Percentiles rank a stretch among this genome's conserved stretches.
These are phyloP conservation scores for Gymnodraco acuticeps DNA, from an alignment of 2,797 vertebrate genomes.

Conservation along the genomic window DNA sequence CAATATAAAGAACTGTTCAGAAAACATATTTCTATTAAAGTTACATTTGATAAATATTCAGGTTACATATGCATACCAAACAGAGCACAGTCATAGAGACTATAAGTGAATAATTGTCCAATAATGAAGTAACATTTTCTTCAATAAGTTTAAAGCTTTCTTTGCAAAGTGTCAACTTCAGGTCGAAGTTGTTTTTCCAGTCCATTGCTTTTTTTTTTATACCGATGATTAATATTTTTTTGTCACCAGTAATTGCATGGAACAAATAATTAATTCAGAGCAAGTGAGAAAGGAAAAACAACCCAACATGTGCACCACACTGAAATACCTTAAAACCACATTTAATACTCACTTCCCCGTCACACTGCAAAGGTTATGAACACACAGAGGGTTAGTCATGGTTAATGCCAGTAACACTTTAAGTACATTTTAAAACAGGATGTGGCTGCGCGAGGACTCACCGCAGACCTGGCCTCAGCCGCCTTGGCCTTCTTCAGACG, in stretches of 20 bases:
- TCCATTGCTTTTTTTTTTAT: constrained; percentile 20
- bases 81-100: neutral
- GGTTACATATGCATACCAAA: neutral
- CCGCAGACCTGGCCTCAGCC: constrained; percentile 92
- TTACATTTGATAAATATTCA: neutral
- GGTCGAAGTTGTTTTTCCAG: constrained; percentile 18
- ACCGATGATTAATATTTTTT: constrained; percentile 12
- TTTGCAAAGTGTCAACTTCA: constrained; percentile 6
- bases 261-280: constrained; percentile 2
- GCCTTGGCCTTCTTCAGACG: constrained; percentile 93
- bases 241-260: constrained; percentile 16
- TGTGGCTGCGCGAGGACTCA: constrained; percentile 70
- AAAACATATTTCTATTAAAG: neutral
- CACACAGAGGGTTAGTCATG: constrained; percentile 74
- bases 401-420: neutral
- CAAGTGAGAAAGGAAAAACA: constrained; percentile 40
- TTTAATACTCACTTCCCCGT: constrained; percentile 97
- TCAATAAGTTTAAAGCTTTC: constrained; percentile 1
- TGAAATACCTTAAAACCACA: constrained; percentile 27
- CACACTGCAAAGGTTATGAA: constrained; percentile 92
- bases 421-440: neutral
- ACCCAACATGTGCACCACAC: constrained; percentile 45
- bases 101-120: neutral
- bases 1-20: neutral
- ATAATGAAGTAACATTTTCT: neutral